Evolutionary conservation across 1,140 invertebrate species (phyloP), one percentile per base, ranked within the genome.

Genomic region (Liolophura sinensis): DNA sequence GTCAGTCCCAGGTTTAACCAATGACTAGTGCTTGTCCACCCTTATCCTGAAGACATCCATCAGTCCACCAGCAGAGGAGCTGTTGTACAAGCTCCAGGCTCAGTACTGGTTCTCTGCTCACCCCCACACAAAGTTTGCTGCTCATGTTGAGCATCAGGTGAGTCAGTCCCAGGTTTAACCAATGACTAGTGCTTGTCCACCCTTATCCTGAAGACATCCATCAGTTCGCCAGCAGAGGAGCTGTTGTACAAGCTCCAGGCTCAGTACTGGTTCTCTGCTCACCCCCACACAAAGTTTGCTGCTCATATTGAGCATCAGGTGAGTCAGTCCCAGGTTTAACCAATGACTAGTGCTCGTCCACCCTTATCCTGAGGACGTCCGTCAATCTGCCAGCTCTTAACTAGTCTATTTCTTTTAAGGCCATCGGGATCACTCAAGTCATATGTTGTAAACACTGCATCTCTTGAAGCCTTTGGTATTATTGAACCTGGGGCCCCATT

Each of bases 81-180:
- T 99, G 16, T 82, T 99, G 1, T 81, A 90, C 58, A 77, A 87
- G 49, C 78, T 99, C 51, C 89, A 93, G 81, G 97, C 97, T 20
- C 85, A 86, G 0, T 96, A 94, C 85, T 99, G 96, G 96, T 99
- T 99, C 87, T 87, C 97, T 57, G 97, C 95, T 55, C 97, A 99
- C 88, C 87, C 99, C 55, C 97, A 99, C 85, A 94, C 93, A 71
- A 95, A 97, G 86, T 99, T 97, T 88, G 89, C 92, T 50, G 97
- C 97, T 9, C 60, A 94, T 7, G 89, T 98, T 14, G 86, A 88
- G 31, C 93, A 96, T 84, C 77, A 85, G 65, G 81, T 80, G 75
- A 69, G 40, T 62, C 18, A n/a, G 51, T 64, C 24, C 11, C 24
- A 1, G 12, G 15, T 59, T 48, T 47, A 15, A 62, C 20, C 49